phyloP scores from a whole-genome alignment of 92 coral and sea anemone genomes.

The Diadumene lineata region DNA sequence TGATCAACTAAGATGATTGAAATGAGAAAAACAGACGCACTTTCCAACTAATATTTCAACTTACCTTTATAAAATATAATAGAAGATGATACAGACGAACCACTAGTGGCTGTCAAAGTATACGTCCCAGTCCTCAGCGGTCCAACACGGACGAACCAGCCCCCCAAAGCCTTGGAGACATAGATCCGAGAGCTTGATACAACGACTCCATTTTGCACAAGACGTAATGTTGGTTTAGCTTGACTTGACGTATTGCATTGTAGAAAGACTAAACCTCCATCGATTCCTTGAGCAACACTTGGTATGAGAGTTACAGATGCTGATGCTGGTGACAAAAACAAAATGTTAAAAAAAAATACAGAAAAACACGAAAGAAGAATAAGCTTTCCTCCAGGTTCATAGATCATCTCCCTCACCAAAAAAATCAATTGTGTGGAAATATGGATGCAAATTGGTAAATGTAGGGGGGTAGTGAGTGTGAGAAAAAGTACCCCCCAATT shows the following conservation, averaged over 20 bases:
- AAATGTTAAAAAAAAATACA: neutral
- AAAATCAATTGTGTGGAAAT: too few species aligned
- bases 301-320: slow-evolving; percentile 67
- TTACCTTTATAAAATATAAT: slow-evolving; percentile 23
- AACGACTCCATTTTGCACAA: slow-evolving; percentile 56
- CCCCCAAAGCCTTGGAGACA: slow-evolving; percentile 30
- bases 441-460: too few species aligned
- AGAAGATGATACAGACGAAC: slow-evolving; percentile 34
- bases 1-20: neutral
- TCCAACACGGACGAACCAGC: slow-evolving; percentile 55
- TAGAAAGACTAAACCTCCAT: slow-evolving; percentile 52
- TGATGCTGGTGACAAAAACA: slow-evolving; percentile 27
- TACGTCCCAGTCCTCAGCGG: slow-evolving; percentile 47
- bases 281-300: slow-evolving; percentile 41
- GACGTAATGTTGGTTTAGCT: slow-evolving; percentile 65
- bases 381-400: too few species aligned
- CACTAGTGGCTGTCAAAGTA: slow-evolving; percentile 53
- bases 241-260: slow-evolving; percentile 70
- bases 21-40: neutral
- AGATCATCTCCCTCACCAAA: too few species aligned
- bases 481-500: too few species aligned
- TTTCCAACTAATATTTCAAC: neutral
- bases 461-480: too few species aligned
- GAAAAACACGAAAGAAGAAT: too few species aligned
- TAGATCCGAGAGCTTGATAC: slow-evolving; percentile 34